Base-by-base conservation (phyloP, 2,888 invertebrate species). In the Sylvicola fuscatus region DNA sequence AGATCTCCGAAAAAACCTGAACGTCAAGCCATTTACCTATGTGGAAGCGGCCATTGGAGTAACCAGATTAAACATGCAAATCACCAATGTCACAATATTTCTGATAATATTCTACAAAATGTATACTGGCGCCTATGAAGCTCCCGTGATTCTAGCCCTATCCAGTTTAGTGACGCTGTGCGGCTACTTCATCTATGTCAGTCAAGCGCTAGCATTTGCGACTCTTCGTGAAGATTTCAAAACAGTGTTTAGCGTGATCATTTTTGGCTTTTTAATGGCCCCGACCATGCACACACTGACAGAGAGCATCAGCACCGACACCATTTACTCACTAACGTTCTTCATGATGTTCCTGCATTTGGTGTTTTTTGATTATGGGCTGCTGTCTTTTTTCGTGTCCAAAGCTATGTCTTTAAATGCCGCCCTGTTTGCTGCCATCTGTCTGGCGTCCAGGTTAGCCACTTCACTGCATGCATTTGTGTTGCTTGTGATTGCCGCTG, bases 281-380 rank as follows among this genome's bases (percentile, higher is more conserved):
- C 97, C 95, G 0, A 70, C 95, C 13, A 58, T 93, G 26, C 86
- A 93, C 53, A 95, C 92, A 0, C 63, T 98, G 34, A 97, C 98
- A 0, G 87, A 90, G 52, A 90, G 93, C 0, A 84, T 98, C 2
- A 92, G 92, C 50, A 95, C 95, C 0, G 95, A 98, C 51, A 93
- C 97, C 0, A 93, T 98, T 49, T 93, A 90, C 50, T 86, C 90
- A 2, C 86, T 82, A 70, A 74, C 93, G 1, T 75, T 81, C 14
- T 65, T 84, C 11, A 84, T 92, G 73, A 72, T 95, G 63, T 49
- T 83, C 1, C 58, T 83, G 2, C 93, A 97, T 63, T 63, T 97
- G 40, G 68, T 86, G 45, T 92, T 92, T 51, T 87, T 83, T 50
- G 89, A 97, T 53, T 98, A 97, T 50, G 87, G 86, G 4, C 69